Conservation (phyloP, 2,888 invertebrate species). For the Rhopalosiphum nymphaeae region DNA sequence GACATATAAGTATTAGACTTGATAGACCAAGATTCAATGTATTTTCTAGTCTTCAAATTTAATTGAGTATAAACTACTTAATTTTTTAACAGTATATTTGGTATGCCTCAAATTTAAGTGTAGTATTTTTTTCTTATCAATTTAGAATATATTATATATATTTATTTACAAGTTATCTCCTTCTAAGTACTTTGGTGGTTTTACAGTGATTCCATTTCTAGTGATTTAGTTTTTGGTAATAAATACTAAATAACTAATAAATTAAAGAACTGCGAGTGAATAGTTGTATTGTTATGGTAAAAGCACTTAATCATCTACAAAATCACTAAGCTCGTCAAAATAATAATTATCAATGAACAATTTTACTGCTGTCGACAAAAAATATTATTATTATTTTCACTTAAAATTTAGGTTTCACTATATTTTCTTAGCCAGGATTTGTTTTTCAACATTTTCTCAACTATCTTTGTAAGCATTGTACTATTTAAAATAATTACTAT, state of each 20-base stretch:
- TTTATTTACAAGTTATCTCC: not conserved
- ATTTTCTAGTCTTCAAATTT: conserved; percentile 59
- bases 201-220: not conserved
- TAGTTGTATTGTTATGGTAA: not conserved
- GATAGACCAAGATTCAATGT: conserved; percentile 40
- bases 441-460: not conserved
- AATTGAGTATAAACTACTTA: conserved; percentile 39
- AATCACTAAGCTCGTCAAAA: not conserved
- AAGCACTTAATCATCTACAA: not conserved
- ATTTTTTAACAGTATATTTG: conserved; percentile 26
- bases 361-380: not conserved
- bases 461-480: no score
- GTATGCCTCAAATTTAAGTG: not conserved
- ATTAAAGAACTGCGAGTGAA: not conserved
- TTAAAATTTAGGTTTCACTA: not conserved
- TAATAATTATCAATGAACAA: not conserved
- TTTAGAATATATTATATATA: not conserved
- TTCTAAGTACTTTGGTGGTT: not conserved
- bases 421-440: not conserved
- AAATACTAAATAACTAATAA: no score
- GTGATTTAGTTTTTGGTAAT: not conserved
- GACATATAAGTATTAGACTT: not conserved
- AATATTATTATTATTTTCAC: not conserved
- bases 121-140: not conserved
- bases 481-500: no score